Evolutionary conservation across 2,113 vertebrate genomes (phyloP), one percentile per base, ranked within the genome.

Genomic region (Semnornis frantzii): DNA sequence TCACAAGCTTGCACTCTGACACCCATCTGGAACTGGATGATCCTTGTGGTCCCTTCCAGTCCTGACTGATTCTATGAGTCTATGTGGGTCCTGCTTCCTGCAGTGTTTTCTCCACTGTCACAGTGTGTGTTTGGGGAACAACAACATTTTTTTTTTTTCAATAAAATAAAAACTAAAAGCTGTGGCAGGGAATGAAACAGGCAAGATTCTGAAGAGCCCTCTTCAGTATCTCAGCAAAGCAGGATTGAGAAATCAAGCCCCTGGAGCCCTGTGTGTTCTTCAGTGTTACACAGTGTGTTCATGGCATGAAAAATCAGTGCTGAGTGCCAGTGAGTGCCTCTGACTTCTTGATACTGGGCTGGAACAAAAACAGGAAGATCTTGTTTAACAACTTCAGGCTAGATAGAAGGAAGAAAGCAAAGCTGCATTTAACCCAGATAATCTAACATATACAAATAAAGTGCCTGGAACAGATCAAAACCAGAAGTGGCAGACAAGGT

Each of bases 331-430:
- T 44, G 11, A n/a, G 34, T 42, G 34, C 59, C 75, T 83, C 37
- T 37, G 54, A 77, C 46, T 93, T 70, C 65, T 33, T 69, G 55
- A 63, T 73, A 59, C 55, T 5, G 34, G 80, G 39, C 8, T 78
- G 66, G 71, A 72, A 68, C 23, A 18, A 85, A 82, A 90, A 54
- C 87, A 63, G 87, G 92, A 69, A 95, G 75, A 82, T 85, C 85
- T 42, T 8, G 87, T 87, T 80, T 31, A 91, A 73, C 91, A 63
- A 48, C 92, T 82, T 70, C 64, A 73, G 71, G 17, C 60, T 50
- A 74, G 77, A 68, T 9, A 85, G 60, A 85, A 70, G 25, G 81
- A 46, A 21, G 4, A 94, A 87, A 79, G 31, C 10, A 2, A 71
- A 89, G 71, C 72, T 89, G 68, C 69, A n/a, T 21, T 87, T 91